Evolutionary conservation across 1,140 invertebrate genomes (phyloP).

Genomic region (Tyrophagus putrescentiae): DNA sequence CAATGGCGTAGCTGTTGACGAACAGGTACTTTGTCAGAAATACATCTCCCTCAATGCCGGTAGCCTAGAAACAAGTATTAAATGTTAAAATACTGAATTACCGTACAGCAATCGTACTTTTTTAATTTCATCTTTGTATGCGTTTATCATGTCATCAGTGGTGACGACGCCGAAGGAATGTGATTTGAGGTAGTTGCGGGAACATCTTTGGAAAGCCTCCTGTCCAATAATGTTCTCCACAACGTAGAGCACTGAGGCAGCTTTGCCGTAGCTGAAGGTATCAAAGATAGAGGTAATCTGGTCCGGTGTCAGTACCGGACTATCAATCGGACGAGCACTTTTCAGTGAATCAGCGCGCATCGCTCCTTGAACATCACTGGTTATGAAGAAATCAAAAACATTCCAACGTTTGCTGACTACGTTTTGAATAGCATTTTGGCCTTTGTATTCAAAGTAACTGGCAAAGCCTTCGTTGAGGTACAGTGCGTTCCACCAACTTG

Average conservation of each 20-base stretch:
- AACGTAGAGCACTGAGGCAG: slow-evolving; percentile 35
- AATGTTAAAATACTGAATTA: background rate
- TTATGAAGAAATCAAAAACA: slow-evolving; percentile 28
- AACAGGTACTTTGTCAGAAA: slow-evolving; percentile 84
- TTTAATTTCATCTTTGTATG: slow-evolving; percentile 65
- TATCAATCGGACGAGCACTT: slow-evolving; percentile 72
- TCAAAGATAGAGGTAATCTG: slow-evolving; percentile 86
- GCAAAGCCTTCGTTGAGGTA: slow-evolving; percentile 88
- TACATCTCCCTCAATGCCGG: slow-evolving; percentile 38
- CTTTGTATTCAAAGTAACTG: slow-evolving; percentile 57
- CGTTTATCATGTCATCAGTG: slow-evolving; percentile 61
- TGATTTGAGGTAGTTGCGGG: slow-evolving; percentile 75
- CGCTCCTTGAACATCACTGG: slow-evolving; percentile 27
- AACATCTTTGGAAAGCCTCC: slow-evolving; percentile 67
- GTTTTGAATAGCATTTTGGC: slow-evolving; percentile 49
- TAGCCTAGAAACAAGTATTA: background rate
- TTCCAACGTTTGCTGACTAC: slow-evolving; percentile 44
- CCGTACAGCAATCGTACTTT: slow-evolving; percentile 48
- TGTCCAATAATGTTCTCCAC: slow-evolving; percentile 25
- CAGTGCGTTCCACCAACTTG: slow-evolving; percentile 73
- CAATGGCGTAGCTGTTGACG: slow-evolving; percentile 74
- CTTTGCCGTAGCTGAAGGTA: slow-evolving; percentile 49
- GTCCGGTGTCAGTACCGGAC: slow-evolving; percentile 61
- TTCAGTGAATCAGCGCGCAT: slow-evolving; percentile 52
- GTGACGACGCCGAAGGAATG: slow-evolving; percentile 79